Base-by-base conservation (phyloP, 2,888 invertebrate genomes). In the Machimus atricapillus region DNA sequence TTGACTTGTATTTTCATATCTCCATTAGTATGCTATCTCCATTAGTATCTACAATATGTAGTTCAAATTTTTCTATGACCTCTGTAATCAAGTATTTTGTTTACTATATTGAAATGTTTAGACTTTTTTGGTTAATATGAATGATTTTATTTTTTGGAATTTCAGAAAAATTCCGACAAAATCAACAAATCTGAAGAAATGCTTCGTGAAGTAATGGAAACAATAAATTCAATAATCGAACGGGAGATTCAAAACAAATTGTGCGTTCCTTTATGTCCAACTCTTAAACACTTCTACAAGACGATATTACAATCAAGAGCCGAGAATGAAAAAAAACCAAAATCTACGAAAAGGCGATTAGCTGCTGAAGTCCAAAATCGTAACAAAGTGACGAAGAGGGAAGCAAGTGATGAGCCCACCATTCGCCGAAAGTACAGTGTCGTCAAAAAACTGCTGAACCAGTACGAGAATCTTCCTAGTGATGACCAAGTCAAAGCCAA, bases 211-310 rank as follows among this genome's bases (percentile, higher is more conserved):
- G 90, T 91, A 0, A 91, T 92, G 90, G 89, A 89, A 2, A 89
- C 90, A 1, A 90, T 92, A 3, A 92, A 91, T 58, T 88, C 89
- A 0, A 91, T 93, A 1, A 91, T 92, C 31, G 92, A 92, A 3
- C 90, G 91, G 16, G 91, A 92, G 86, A 90, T 91, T 16, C 90
- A 90, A 1, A 87, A 90, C 0, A 89, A 90, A 1, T 88, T 91
- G 0, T 92, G 93, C 81, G 88, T 92, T 6, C 90, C 91, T 0
- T 82, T 92, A 5, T 89, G 91, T 0, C 89, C 90, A 0, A 91
- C 92, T 87, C 89, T 92, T 0, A 87, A 90, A 34, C 88, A 90
- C 0, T 93, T 92, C 87, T 92, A 92, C 86, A 90, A 91, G 9
- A 79, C 90, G 3, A 91, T 92, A 0, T 46, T 92, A 0, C 88